These are phyloP conservation scores for Gambusia yucatana DNA, from an alignment of 2,797 vertebrate species.

Conservation along the genomic window DNA sequence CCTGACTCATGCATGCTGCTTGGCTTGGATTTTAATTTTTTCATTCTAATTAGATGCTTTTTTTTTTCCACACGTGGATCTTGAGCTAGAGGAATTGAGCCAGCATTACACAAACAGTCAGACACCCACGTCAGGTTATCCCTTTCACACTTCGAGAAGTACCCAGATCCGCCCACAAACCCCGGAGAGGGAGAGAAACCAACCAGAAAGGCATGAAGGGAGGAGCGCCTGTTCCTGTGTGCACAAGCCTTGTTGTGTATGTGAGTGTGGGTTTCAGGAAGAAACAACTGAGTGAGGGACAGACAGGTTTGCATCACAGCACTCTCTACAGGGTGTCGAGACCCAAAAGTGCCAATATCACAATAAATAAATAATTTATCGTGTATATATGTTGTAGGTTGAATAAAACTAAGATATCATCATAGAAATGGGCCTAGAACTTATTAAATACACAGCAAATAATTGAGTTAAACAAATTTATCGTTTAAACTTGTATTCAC, in stretches of 20 bases:
- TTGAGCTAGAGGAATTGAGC: conserved; percentile 33
- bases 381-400: too few species aligned
- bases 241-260: conserved; percentile 17
- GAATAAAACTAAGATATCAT: not conserved
- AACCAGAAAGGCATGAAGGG: conserved; percentile 7
- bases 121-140: conserved; percentile 72
- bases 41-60: conserved; percentile 5
- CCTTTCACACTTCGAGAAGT: conserved; percentile 65
- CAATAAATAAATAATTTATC: not conserved
- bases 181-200: conserved; percentile 14
- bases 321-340: conserved; percentile 13
- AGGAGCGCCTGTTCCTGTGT: conserved; percentile 51
- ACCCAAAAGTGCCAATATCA: not conserved
- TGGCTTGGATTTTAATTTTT: conserved; percentile 34
- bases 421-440: too few species aligned
- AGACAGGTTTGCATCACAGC: conserved; percentile 34
- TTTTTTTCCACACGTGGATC: conserved; percentile 3
- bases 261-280: conserved; percentile 20
- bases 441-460: not conserved
- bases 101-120: conserved; percentile 53
- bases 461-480: not conserved
- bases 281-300: not conserved
- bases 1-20: conserved; percentile 63
- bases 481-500: not conserved
- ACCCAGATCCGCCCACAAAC: conserved; percentile 69